phyloP scores from a whole-genome alignment of 2,113 vertebrate genomes.

The Spilogale gracilis region DNA sequence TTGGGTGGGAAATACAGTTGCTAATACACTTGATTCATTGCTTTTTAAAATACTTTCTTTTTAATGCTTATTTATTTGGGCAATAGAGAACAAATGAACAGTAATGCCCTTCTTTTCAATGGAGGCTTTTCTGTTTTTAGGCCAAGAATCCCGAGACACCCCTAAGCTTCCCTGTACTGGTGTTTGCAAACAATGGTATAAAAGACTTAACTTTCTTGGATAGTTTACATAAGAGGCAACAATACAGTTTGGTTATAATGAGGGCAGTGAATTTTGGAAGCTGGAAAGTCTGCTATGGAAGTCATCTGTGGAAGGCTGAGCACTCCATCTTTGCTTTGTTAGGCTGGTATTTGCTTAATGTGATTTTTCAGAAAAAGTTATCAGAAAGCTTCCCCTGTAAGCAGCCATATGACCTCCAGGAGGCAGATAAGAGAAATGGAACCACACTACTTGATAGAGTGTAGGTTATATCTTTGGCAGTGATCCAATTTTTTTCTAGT shows the following conservation, averaged over 20 bases:
- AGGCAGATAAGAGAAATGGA: conserved; percentile 48
- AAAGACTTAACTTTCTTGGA: conserved; percentile 43
- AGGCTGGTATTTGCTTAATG: conserved; percentile 74
- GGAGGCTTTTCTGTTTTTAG: not conserved
- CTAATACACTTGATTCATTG: conserved; percentile 61
- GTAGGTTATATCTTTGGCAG: conserved; percentile 66
- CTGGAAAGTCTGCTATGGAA: not conserved
- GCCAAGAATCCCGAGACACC: not conserved
- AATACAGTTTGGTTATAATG: not conserved
- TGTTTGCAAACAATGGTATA: conserved; percentile 69
- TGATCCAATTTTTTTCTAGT: conserved; percentile 58
- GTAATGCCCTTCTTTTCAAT: conserved; percentile 33
- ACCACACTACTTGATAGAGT: conserved; percentile 42
- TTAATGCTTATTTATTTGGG: conserved; percentile 67
- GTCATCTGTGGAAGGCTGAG: conserved; percentile 5
- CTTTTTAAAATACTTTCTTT: conserved; percentile 72
- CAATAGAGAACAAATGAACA: conserved; percentile 22
- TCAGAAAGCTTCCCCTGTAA: conserved; percentile 33
- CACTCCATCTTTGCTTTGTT: conserved; percentile 46
- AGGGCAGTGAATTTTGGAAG: conserved; percentile 55
- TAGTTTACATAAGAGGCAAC: conserved; percentile 63
- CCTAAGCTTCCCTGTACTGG: conserved; percentile 7
- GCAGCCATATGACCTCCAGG: conserved; percentile 60
- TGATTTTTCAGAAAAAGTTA: conserved; percentile 61
- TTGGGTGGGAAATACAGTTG: conserved; percentile 53